A percentile compares a stretch with the other conserved stretches of the same genome.
Evolutionary conservation across 2,888 invertebrate genomes (phyloP).

Genomic region (Temnothorax rugatulus): DNA sequence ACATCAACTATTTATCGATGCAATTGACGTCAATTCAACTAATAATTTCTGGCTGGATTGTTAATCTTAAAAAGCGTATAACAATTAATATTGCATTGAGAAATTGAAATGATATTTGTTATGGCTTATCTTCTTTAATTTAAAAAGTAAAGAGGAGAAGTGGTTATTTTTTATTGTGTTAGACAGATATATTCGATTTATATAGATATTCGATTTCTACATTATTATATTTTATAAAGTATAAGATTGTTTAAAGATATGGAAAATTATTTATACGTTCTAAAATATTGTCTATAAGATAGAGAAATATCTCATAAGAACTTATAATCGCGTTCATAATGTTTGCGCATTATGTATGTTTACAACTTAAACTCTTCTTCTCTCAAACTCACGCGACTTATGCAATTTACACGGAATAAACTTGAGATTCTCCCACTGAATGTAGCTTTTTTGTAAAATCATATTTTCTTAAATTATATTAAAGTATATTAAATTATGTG

Average conservation of each 20-base stretch:
- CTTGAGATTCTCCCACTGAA: neutral
- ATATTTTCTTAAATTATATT: neutral
- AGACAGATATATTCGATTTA: neutral
- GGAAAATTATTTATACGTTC: neutral
- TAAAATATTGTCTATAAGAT: neutral
- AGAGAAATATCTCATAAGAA: neutral
- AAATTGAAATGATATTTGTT: neutral
- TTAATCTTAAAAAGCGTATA: too few relatives aligned
- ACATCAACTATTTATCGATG: too few relatives aligned
- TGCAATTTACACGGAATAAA: neutral
- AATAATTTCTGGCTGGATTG: too few relatives aligned
- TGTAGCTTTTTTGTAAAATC: neutral
- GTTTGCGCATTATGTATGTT: neutral
- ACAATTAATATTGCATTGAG: neutral
- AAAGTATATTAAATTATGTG: neutral
- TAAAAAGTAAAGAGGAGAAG: neutral
- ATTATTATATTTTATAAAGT: constrained; percentile 4
- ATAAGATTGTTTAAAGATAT: neutral
- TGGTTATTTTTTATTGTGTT: neutral
- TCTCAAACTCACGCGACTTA: neutral
- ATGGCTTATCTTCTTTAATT: neutral
- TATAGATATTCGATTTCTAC: neutral
- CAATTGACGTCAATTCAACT: too few relatives aligned
- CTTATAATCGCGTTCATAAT: too few relatives aligned
- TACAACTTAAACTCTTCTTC: constrained; percentile 7